These are phyloP conservation scores for Nebria brevicollis DNA, from an alignment of 2,888 invertebrate genomes.

Conservation along the genomic window DNA sequence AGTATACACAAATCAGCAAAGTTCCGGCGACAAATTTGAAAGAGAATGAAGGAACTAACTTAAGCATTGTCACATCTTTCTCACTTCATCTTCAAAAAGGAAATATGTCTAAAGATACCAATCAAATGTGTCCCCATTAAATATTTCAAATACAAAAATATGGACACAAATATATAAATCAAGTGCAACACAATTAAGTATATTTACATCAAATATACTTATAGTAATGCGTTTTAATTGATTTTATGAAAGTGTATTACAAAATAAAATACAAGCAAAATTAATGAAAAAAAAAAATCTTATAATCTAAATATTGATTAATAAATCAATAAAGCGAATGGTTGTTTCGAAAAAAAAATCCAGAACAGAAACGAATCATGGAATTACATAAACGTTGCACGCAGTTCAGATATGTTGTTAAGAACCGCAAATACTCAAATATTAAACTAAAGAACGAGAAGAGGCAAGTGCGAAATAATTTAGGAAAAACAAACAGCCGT, in stretches of 20 bases:
- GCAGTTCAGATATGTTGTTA: neutral
- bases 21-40: neutral
- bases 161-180: too few relatives aligned
- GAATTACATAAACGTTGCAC: neutral
- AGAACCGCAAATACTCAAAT: neutral
- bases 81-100: neutral
- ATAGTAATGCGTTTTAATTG: too few relatives aligned
- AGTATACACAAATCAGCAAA: conserved; percentile 61
- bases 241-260: too few relatives aligned
- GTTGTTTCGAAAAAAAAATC: neutral
- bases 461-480: neutral
- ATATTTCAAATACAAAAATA: too few relatives aligned
- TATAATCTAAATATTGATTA: too few relatives aligned
- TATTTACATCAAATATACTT: too few relatives aligned
- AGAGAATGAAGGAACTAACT: neutral
- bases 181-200: too few relatives aligned
- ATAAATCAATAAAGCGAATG: too few relatives aligned
- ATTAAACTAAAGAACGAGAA: neutral
- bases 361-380: neutral
- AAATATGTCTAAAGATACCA: too few relatives aligned
- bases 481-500: neutral
- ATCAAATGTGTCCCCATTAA: too few relatives aligned
- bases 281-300: too few relatives aligned
- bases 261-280: too few relatives aligned
- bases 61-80: neutral